Evolutionary conservation across 2,113 vertebrate genomes (phyloP), one percentile per base, ranked within the genome.

Genomic region (Phycodurus eques): DNA sequence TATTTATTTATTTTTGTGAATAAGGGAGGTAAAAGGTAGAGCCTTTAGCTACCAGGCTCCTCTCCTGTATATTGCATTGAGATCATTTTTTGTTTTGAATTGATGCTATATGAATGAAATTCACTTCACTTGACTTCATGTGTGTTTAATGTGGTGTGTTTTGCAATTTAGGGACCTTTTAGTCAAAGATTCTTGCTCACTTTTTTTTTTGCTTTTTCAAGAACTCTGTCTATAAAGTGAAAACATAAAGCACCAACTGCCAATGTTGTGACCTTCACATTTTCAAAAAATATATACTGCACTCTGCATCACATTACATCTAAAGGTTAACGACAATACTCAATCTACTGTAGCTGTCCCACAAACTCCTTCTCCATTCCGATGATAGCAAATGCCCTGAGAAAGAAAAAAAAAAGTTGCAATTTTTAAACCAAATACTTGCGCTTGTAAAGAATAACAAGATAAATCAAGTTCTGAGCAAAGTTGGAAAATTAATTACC

Each of bases 261-360:
- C 79, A 72, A 75, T 72, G 77, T 33, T 12, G 72, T 85, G 80
- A 85, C 80, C 85, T 87, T 85, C 82, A 12, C 13, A 71, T 68
- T 71, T 76, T 75, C 49, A 54, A 60, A 43, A 65, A 67, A 75
- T 72, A 79, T 5, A 72, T 79, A 60, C 73, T 62, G 74, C 70
- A 73, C 62, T 62, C 67, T 39, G 74, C 35, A 68, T 70, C 68
- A 75, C 66, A 74, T 86, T 83, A 74, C 67, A 64, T 47, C 49
- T 74, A 87, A 90, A 91, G 81, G 86, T 88, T 85, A 90, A 86
- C 43, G 64, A 83, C 73, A 72, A 67, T 33, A 10, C 51, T 74
- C 68, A 73, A 43, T 80, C 68, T 27, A 27, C 35, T 39, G 6
- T 76, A n/a, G 15, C 66, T 49, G 4, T 70, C 75, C 46, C 70